Percentiles rank a stretch among this genome's conserved stretches.
Conservation (phyloP, 2,888 invertebrate species). For the Leucozona laternaria region DNA sequence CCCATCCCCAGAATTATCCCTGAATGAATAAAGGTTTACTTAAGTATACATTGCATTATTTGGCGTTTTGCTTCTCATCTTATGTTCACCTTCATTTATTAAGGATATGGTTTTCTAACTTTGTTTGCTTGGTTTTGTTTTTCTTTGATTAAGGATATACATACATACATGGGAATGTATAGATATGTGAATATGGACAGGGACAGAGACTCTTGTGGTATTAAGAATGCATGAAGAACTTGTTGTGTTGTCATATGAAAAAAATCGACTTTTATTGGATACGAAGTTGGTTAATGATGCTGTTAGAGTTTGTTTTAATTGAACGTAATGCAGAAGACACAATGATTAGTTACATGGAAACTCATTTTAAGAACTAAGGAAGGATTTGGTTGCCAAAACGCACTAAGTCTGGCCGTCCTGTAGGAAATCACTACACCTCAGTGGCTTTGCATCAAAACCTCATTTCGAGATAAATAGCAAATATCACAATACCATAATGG, state of each 20-base stretch:
- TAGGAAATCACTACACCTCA: too few species aligned
- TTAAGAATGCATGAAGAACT: conserved; percentile 59
- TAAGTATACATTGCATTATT: conserved; percentile 73
- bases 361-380: not conserved
- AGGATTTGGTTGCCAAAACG: not conserved
- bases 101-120: conserved; percentile 22
- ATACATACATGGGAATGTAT: not conserved
- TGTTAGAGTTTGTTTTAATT: conserved; percentile 60
- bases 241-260: conserved; percentile 49
- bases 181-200: not conserved
- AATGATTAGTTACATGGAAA: not conserved
- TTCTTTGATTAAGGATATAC: not conserved
- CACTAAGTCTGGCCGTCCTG: too few species aligned
- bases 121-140: not conserved
- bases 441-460: too few species aligned
- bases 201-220: conserved; percentile 12
- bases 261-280: conserved; percentile 62
- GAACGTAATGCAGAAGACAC: not conserved
- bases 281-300: conserved; percentile 66
- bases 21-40: conserved; percentile 69
- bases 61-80: conserved; percentile 68
- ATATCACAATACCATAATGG: too few species aligned
- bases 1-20: conserved; percentile 36
- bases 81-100: conserved; percentile 67
- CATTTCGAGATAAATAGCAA: too few species aligned